Base-by-base conservation (phyloP, 1,140 invertebrate species). In the Arion vulgaris region DNA sequence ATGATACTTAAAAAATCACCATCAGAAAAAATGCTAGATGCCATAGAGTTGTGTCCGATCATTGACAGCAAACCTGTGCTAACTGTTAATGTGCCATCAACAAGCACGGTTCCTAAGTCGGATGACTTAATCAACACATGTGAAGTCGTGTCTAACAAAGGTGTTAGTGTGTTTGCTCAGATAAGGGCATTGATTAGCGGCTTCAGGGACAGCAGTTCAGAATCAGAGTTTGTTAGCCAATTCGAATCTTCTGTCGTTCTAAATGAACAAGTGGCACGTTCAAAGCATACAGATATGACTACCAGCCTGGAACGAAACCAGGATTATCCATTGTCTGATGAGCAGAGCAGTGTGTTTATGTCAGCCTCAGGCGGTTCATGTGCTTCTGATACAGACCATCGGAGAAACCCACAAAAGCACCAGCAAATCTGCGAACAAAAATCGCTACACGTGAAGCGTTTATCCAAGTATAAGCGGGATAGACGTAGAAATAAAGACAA, bases 281-380 rank as follows among this genome's bases (percentile, higher is more conserved):
- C 17, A 66, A 23, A 34, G 2, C 5, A 23, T 17, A 53, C 23
- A 7, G n/a, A 17, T 13, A 38, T 17, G 13, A 34, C 17, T n/a
- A 19, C 19, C 7, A 69, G n/a, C 68, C 34, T n/a, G 1, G 41
- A 51, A 13, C 7, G 19, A 32, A 66, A 66, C 62, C n/a, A 49
- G 23, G 39, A 75, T 17, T 66, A 66, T 66, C 62, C 62, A 5
- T 36, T 45, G 34, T 78, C 76, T 5, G 76, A 62, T 23, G 76
- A 39, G 7, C 76, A 62, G n/a, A 78, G 76, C 76, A 78, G 76
- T n/a, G 53, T 78, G 1, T 78, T 78, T 41, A 62, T 78, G 53
- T 78, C 76, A 23, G 76, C 76, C n/a, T 66, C 76, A 7, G 32
- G 57, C 19, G 76, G 53, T 0, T 78, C 62, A 0, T n/a, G 13